Base-by-base conservation (phyloP, 1,140 invertebrate genomes). In the Drosophila simulans region DNA sequence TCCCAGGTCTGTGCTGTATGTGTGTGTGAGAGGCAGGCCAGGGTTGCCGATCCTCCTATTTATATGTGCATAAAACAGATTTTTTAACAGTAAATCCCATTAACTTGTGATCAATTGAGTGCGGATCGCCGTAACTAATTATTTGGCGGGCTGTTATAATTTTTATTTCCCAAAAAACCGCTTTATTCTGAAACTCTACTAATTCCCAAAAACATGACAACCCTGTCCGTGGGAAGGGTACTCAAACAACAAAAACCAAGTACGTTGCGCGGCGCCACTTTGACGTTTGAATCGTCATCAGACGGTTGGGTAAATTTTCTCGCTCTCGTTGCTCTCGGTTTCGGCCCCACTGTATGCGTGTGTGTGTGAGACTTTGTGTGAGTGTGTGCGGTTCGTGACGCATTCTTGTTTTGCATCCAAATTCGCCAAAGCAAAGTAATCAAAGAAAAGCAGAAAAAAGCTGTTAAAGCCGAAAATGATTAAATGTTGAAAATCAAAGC, bases 321-420 rank as follows among this genome's bases (percentile, higher is more conserved):
- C 82, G 80, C 82, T 72, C 75, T 81, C 71, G 60, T 57, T 58
- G 63, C 60, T 75, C 64, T 63, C 64, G 73, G 27, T 54, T 37
- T 59, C 27, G 43, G 56, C 49, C 55, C 40, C 51, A 43, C 11
- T 40, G 42, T 12, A 45, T 78, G 52, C 39, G 34, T 48, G 53
- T 70, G n/a, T 17, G n/a, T 42, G 37, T 31, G 31, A 31, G 31
- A 7, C 17, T 46, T 35, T 53, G 53, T 31, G 75, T 62, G 55
- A 42, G 48, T 37, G 69, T 60, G 70, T 71, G 42, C 57, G 55
- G 40, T 55, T 76, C 70, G 74, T 86, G 82, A 86, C 82, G 82
- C 82, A 86, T 86, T 88, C 80, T 89, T 86, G 83, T 86, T 86
- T 88, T 83, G 80, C 76, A 69, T 80, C 76, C 66, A 77, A 72